These are phyloP conservation scores for Strix uralensis DNA, from an alignment of 2,113 vertebrate species.

Conservation along the genomic window DNA sequence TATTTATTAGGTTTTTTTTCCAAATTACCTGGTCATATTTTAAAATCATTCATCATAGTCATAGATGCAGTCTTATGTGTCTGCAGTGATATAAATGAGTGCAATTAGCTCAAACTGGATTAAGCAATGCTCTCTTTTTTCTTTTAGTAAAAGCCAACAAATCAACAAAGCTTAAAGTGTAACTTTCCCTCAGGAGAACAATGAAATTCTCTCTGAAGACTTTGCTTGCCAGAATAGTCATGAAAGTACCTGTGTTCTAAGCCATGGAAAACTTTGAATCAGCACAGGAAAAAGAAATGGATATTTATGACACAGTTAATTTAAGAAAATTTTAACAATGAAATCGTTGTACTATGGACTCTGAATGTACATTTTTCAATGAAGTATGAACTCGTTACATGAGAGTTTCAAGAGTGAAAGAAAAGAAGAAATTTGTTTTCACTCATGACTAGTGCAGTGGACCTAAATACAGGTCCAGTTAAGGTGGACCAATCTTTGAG, in stretches of 20 bases:
- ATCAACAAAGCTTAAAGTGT: not conserved
- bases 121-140: not conserved
- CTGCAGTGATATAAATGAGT: not conserved
- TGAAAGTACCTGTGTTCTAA: not conserved
- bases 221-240: not conserved
- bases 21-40: not conserved
- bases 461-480: not conserved
- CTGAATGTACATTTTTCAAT: not conserved
- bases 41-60: not conserved
- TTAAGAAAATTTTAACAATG: not conserved
- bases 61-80: not conserved
- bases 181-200: not conserved
- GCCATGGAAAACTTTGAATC: not conserved
- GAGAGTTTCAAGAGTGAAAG: not conserved
- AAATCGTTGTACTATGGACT: not conserved
- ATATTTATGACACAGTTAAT: not conserved
- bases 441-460: accelerated
- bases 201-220: not conserved
- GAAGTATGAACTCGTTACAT: not conserved
- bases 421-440: not conserved
- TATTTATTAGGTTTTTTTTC: not conserved
- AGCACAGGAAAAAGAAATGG: not conserved
- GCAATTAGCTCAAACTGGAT: not conserved
- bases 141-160: not conserved
- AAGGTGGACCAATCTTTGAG: not conserved